Evolutionary conservation across 2,113 vertebrate species (phyloP).

Genomic region (Tragelaphus buxtoni): DNA sequence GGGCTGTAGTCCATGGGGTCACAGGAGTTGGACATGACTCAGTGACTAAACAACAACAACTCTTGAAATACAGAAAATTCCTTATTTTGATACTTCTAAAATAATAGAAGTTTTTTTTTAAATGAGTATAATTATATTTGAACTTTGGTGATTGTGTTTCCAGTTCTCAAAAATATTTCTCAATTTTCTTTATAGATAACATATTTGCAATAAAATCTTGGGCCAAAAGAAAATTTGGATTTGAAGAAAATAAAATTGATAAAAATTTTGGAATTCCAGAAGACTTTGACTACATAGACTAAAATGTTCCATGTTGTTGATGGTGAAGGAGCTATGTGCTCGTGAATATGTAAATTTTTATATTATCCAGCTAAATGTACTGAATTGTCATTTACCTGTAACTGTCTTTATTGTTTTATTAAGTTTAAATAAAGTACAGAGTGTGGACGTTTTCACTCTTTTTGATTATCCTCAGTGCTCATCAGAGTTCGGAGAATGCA

Average conservation of each 20-base stretch:
- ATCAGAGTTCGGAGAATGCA: background rate
- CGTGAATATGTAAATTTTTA: conserved; percentile 57
- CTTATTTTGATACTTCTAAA: background rate
- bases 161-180: conserved; percentile 47
- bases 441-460: background rate
- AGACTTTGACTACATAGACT: conserved; percentile 97
- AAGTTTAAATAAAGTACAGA: conserved; percentile 72
- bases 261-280: conserved; percentile 98
- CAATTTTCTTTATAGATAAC: conserved; percentile 88
- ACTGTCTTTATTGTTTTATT: conserved; percentile 43
- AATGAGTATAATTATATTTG: background rate
- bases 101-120: background rate
- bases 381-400: background rate
- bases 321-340: background rate
- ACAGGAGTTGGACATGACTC: background rate
- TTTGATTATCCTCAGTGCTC: background rate
- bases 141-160: conserved; percentile 44
- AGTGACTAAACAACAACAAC: background rate
- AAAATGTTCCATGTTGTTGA: conserved; percentile 45
- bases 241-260: conserved; percentile 92
- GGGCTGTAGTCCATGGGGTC: background rate
- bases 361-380: background rate
- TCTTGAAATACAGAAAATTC: background rate
- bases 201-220: conserved; percentile 97
- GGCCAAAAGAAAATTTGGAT: conserved; percentile 96